A percentile compares a stretch with the other conserved stretches of the same genome.
These are phyloP conservation scores for Lemur catta DNA, from an alignment of 2,797 vertebrate genomes.

Conservation along the genomic window DNA sequence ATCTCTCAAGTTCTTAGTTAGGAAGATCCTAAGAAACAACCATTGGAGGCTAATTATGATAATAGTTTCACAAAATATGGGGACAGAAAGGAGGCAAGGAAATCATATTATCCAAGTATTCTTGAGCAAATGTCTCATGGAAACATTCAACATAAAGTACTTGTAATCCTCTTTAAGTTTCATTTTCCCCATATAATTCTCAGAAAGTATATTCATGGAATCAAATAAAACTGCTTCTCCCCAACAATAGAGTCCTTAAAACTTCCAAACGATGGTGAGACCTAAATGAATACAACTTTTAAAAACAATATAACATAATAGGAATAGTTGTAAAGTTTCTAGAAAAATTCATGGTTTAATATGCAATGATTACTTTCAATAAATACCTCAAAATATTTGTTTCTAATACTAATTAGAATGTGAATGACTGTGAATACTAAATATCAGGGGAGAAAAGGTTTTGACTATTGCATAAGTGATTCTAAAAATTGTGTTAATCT, in stretches of 20 bases:
- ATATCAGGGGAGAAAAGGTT: neutral
- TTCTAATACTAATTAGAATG: neutral
- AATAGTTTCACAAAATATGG: neutral
- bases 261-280: neutral
- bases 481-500: neutral
- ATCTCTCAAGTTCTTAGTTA: neutral
- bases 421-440: neutral
- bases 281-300: neutral
- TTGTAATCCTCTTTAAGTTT: neutral
- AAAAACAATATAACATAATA: neutral
- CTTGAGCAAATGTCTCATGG: neutral
- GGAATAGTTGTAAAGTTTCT: neutral
- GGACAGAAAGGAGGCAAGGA: neutral
- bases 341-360: neutral
- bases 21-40: neutral
- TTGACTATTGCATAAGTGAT: too few species aligned
- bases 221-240: neutral
- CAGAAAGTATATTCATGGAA: neutral
- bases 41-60: neutral
- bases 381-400: conserved; percentile 50
- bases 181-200: neutral
- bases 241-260: neutral
- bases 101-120: neutral
- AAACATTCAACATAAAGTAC: neutral
- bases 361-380: conserved; percentile 17